Conservation (phyloP, 1,140 invertebrate species). For the Acarapis woodi region DNA sequence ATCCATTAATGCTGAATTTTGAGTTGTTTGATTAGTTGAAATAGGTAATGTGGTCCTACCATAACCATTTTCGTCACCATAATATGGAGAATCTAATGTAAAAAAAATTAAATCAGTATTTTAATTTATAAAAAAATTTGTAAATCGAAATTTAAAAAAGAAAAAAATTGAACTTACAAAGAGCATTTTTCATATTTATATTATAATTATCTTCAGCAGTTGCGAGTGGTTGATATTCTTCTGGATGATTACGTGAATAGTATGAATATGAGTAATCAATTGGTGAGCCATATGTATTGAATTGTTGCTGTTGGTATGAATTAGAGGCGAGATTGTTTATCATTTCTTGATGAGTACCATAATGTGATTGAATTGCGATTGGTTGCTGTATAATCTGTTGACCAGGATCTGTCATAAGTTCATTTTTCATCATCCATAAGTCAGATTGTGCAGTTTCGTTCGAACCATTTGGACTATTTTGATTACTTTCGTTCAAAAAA, state of each 20-base stretch:
- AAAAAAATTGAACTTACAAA: slow-evolving; percentile 26
- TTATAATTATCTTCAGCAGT: slow-evolving; percentile 15
- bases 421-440: slow-evolving; percentile 10
- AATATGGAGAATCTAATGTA: slow-evolving; percentile 51
- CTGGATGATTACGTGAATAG: slow-evolving; percentile 3
- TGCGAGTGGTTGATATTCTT: slow-evolving; percentile 15
- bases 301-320: neutral
- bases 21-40: too few relatives aligned
- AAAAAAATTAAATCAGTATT: slow-evolving; percentile 5
- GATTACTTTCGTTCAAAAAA: slow-evolving; percentile 4
- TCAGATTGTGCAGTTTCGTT: slow-evolving; percentile 26
- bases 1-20: too few relatives aligned
- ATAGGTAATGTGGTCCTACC: slow-evolving; percentile 60
- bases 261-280: slow-evolving; percentile 11
- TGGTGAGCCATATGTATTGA: neutral
- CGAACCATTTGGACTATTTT: slow-evolving; percentile 11
- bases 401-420: slow-evolving; percentile 9
- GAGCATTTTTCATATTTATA: slow-evolving; percentile 13
- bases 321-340: neutral
- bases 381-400: too few relatives aligned
- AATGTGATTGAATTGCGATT: slow-evolving; percentile 7
- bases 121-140: slow-evolving; percentile 4
- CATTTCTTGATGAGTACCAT: slow-evolving; percentile 7
- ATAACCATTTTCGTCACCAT: slow-evolving; percentile 72
- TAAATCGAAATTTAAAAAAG: slow-evolving; percentile 8